Percentiles rank a stretch among this genome's conserved stretches.
Conservation (phyloP, 2,797 vertebrate genomes). For the Benthosema pterotum region DNA sequence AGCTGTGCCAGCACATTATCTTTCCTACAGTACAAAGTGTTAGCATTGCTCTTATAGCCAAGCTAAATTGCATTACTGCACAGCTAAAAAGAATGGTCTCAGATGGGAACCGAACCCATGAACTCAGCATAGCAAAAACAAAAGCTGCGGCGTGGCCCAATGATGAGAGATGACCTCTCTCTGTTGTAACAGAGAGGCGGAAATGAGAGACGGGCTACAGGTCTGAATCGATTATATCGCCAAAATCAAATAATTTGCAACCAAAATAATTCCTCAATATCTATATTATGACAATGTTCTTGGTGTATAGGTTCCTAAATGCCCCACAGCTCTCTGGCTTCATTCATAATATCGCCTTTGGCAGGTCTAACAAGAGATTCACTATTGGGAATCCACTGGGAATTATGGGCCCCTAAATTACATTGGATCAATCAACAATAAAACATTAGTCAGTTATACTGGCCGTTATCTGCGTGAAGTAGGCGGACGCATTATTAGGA, state of each 20-base stretch:
- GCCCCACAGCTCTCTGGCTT: background rate
- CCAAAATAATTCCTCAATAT: too few species aligned
- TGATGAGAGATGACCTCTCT: background rate
- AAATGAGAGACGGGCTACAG: background rate
- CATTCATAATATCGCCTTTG: background rate
- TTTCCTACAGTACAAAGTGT: constrained; percentile 5
- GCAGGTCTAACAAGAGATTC: background rate
- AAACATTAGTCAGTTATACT: too few species aligned
- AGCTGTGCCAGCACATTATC: constrained; percentile 18
- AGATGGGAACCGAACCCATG: background rate
- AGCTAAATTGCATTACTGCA: constrained; percentile 2
- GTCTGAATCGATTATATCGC: background rate
- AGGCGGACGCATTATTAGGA: too few species aligned
- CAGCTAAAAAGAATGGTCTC: background rate
- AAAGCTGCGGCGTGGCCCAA: background rate
- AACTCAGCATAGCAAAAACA: background rate
- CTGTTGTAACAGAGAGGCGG: constrained; percentile 6
- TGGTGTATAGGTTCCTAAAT: background rate
- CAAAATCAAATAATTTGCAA: too few species aligned
- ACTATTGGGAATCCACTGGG: too few species aligned
- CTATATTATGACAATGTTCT: background rate
- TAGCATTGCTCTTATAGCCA: constrained; percentile 8
- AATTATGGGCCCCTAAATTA: background rate
- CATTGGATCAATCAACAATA: background rate
- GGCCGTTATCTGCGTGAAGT: too few species aligned